phyloP scores from a whole-genome alignment of 2,797 vertebrate genomes.

The Craterocephalus amniculus region DNA sequence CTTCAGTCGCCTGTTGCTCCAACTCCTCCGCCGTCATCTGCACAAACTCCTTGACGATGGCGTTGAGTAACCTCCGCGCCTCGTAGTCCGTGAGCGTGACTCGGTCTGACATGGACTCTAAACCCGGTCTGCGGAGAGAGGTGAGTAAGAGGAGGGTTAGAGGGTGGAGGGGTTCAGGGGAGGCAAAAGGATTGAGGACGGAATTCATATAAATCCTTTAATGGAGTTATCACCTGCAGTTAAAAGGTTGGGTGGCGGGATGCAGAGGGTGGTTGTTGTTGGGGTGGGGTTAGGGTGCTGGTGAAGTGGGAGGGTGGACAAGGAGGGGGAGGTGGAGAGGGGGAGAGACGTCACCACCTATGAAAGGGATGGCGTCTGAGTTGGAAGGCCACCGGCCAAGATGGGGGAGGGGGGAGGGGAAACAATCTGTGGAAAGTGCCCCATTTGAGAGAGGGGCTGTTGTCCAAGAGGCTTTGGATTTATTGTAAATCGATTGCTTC shows the following conservation, averaged over 20 bases:
- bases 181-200: slow-evolving; percentile 24
- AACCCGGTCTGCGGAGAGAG: slow-evolving; percentile 79
- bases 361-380: slow-evolving; percentile 62
- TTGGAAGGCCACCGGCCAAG: slow-evolving; percentile 68
- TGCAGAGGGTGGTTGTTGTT: slow-evolving; percentile 1
- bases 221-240: slow-evolving; percentile 50
- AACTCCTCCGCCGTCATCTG: slow-evolving; percentile 91
- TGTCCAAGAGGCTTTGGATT: slow-evolving; percentile 64
- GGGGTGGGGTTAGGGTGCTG: slow-evolving; percentile 20
- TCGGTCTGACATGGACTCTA: slow-evolving; percentile 87
- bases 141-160: background rate
- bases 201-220: slow-evolving; percentile 22
- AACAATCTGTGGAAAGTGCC: slow-evolving; percentile 79
- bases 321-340: slow-evolving; percentile 12
- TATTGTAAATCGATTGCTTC: slow-evolving; percentile 75
- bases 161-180: slow-evolving; percentile 5
- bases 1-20: slow-evolving; percentile 86
- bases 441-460: slow-evolving; percentile 55
- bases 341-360: slow-evolving; percentile 54
- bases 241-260: slow-evolving; percentile 22
- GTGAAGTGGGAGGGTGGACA: slow-evolving; percentile 13
- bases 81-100: slow-evolving; percentile 89
- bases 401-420: slow-evolving; percentile 12
- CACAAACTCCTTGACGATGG: slow-evolving; percentile 91
- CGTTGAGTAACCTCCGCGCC: slow-evolving; percentile 90